These are phyloP conservation scores for Actinostola sp. DNA, from an alignment of 92 coral and sea anemone genomes.

Conservation along the genomic window DNA sequence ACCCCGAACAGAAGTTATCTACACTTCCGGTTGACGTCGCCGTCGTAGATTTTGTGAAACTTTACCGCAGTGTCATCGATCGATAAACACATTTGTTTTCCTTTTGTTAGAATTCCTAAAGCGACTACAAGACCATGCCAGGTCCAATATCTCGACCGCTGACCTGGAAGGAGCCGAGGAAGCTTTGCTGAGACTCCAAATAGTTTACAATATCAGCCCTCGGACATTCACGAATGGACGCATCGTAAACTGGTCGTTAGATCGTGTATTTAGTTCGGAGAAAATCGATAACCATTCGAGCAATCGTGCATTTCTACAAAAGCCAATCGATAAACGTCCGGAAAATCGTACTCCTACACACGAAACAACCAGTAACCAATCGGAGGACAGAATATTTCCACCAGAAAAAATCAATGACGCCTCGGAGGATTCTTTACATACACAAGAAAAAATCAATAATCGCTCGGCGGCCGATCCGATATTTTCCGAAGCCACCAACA, in stretches of 20 bases:
- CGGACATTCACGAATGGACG: constrained; percentile 27
- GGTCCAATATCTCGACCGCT: constrained; percentile 18
- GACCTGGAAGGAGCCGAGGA: constrained; percentile 56
- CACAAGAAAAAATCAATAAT: not conserved
- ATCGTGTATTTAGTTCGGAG: not conserved
- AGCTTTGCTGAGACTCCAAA: constrained; percentile 54
- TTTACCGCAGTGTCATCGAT: too few relatives aligned
- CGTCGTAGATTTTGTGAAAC: too few relatives aligned
- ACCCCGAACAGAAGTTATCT: too few relatives aligned
- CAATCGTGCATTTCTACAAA: not conserved
- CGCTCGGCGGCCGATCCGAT: not conserved
- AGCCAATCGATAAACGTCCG: constrained; percentile 1
- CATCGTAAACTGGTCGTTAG: not conserved
- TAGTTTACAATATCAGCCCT: constrained; percentile 52
- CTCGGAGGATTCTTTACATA: not conserved
- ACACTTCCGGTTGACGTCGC: too few relatives aligned
- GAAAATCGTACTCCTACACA: not conserved
- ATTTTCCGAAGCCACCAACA: not conserved
- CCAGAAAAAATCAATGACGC: not conserved
- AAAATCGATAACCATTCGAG: not conserved
- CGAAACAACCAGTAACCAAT: constrained; percentile 3
- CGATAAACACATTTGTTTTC: not conserved
- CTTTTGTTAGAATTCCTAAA: constrained; percentile 27
- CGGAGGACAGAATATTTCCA: not conserved
- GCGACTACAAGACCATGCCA: constrained; percentile 11